Conservation (phyloP, 2,888 invertebrate species). For the Chirona hameri region DNA sequence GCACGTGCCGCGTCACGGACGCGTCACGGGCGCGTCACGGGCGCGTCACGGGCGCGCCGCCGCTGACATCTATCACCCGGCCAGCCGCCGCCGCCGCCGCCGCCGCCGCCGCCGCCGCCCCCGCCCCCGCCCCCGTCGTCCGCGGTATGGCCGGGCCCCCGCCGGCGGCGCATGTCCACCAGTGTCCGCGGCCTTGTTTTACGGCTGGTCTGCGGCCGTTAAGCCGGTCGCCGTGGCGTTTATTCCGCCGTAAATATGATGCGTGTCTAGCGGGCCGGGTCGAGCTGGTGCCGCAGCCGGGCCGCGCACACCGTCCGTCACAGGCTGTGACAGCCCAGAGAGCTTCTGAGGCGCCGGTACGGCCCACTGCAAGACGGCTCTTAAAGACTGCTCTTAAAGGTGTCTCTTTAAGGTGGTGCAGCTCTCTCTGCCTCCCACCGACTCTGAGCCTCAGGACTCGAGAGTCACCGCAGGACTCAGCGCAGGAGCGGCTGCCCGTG, state of each 20-base stretch:
- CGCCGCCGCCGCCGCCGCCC: background rate
- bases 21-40: too few species aligned
- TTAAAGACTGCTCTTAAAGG: too few species aligned
- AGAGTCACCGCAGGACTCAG: too few species aligned
- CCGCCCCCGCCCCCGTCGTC: background rate
- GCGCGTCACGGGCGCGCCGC: background rate
- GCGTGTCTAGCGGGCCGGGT: background rate
- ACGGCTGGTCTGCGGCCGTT: background rate
- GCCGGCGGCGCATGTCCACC: background rate
- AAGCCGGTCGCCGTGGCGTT: background rate
- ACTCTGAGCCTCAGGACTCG: too few species aligned
- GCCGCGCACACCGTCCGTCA: too few species aligned
- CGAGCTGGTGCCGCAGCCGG: too few species aligned
- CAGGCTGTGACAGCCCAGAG: too few species aligned
- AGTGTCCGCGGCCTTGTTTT: slow-evolving; percentile 4
- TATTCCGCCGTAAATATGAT: background rate
- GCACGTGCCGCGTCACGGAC: slow-evolving; percentile 6
- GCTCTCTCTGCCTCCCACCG: too few species aligned
- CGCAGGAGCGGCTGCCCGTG: too few species aligned
- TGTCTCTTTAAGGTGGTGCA: too few species aligned
- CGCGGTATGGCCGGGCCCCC: background rate
- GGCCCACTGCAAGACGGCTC: too few species aligned
- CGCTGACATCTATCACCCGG: background rate
- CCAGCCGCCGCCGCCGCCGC: background rate
- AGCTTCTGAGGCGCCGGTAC: too few species aligned